Evolutionary conservation across 2,113 vertebrate species (phyloP), one percentile per base, ranked within the genome.

Genomic region (Nesogale talazaci): DNA sequence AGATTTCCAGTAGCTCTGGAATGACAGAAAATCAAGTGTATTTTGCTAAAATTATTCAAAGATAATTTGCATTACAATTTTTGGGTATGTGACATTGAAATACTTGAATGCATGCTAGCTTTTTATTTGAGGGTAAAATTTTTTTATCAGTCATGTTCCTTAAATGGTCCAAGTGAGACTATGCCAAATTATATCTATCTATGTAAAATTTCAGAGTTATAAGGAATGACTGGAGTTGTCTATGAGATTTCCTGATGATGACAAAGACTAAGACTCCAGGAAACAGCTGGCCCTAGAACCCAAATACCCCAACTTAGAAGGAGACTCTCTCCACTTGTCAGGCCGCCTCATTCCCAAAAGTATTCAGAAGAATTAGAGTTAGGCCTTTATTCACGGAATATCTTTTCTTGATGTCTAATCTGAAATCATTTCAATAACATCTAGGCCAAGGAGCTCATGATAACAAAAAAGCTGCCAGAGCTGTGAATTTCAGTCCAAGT

Each of bases 71-170:
- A 52, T 52, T 52, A 12, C 46, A 52, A 52, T 52, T 52, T 52
- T 52, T 6, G 46, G 46, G 46, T 12, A 52, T 52, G 14, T 52
- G 46, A 12, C 46, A 52, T 52, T 10, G 46, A 52, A 52, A 52
- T 52, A 52, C 46, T 52, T 52, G 46, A 12, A 52, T 10, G 14
- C 14, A 52, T 52, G 46, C 46, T 52, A 52, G 46, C 46, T 52
- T 52, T 52, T 52, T 52, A 25, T 34, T 19, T 70, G 4, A 67
- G 12, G 29, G 29, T 67, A 2, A 67, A 31, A 67, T 15, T 72
- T 75, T 75, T 75, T 91, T n/a, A 88, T 65, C 59, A 38, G 23
- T 57, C 69, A 91, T 69, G 56, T 69, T 89, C 75, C 82, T 61
- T 70, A 94, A 89, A 25, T 69, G 46, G 81, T 67, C 22, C 46